Evolutionary conservation across 2,113 vertebrate genomes (phyloP).

Genomic region (Callithrix jacchus): DNA sequence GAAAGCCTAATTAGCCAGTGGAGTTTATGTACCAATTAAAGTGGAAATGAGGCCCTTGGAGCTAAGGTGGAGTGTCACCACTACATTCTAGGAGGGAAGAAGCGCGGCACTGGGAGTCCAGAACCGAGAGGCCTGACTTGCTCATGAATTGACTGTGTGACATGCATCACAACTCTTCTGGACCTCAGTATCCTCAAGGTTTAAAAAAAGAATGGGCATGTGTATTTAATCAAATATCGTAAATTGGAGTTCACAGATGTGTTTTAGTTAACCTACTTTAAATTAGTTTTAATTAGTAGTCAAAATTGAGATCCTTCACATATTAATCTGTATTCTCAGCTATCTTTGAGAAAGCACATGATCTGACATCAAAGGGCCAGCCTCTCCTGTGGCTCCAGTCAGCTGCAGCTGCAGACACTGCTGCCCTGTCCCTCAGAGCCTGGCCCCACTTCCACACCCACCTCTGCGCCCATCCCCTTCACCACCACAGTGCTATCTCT

Average conservation of each 20-base stretch:
- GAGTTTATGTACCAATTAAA: background rate
- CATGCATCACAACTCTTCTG: background rate
- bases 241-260: background rate
- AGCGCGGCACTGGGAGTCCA: background rate
- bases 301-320: background rate
- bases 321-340: background rate
- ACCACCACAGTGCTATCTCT: fast-evolving
- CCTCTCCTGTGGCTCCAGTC: fast-evolving
- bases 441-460: background rate
- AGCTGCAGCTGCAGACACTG: background rate
- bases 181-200: background rate
- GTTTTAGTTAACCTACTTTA: slow-evolving; percentile 1
- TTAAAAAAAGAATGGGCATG: background rate
- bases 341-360: background rate
- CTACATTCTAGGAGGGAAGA: background rate
- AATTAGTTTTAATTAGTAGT: background rate
- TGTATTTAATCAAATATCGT: background rate
- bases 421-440: background rate
- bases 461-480: too few species aligned
- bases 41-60: background rate
- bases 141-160: background rate
- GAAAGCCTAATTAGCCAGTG: background rate
- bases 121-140: background rate
- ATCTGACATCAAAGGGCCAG: background rate
- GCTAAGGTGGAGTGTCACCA: background rate